Base-by-base conservation (phyloP, 37 sponge, comb jelly and placozoan genomes). In the Bolinopsis microptera region DNA sequence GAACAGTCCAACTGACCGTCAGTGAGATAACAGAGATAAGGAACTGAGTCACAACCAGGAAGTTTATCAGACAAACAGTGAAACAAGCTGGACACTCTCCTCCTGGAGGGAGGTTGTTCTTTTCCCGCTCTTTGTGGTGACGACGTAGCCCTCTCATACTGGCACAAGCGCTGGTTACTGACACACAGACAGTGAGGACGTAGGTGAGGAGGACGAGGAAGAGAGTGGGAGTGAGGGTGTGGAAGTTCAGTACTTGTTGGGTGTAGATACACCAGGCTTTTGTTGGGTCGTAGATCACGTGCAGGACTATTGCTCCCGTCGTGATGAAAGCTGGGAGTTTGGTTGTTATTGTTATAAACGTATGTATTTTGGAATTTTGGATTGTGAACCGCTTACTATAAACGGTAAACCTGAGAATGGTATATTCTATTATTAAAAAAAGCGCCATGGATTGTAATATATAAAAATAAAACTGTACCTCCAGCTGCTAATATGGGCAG, bases 161-260 rank as follows among this genome's bases (percentile, higher is more conserved):
- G 61, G 61, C 61, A n/a, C 22, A 2, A 0, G 61, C 41, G 24
- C 90, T 86, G 90, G 36, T 40, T 13, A 41, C 0, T 2, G 48
- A 28, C 18, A 39, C 30, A 18, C 30, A 28, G 9, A 86, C 35
- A n/a, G 36, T 39, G 90, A 34, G 0, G 30, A 86, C 27, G 90
- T 86, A 86, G 61, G 24, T 9, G 41, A 18, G 13, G 31, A 34
- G 0, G 61, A 36, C 13, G 61, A 39, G 30, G 90, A n/a, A 28
- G 90, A 40, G 25, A 23, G 90, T 36, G 61, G 26, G 0, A 36
- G 36, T 32, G 3, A 36, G 35, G 36, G 34, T 0, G 13, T 34
- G 0, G 80, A 77, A 77, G 36, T 77, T 36, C 33, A 77, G 80
- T 34, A 77, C 80, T 34, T 77, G 80, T 34, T 77, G 80, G 21